These are phyloP conservation scores for Chrysemys picta DNA, from an alignment of 2,113 vertebrate genomes.

Conservation along the genomic window DNA sequence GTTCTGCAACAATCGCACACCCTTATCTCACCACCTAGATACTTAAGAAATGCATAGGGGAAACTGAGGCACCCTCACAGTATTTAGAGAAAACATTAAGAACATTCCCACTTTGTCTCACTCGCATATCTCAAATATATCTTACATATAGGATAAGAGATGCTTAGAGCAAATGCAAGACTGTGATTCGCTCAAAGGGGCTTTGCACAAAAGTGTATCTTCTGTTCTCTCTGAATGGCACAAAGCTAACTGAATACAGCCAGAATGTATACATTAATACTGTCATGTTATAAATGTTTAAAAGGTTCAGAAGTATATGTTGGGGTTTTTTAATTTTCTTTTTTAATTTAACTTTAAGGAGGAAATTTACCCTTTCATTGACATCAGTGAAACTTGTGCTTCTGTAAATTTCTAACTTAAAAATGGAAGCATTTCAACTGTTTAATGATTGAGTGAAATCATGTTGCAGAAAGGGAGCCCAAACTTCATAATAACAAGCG, in stretches of 20 bases:
- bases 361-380: neutral
- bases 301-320: neutral
- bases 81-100: too few relatives aligned
- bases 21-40: too few relatives aligned
- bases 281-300: neutral
- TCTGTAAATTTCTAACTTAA: conserved; percentile 43
- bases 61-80: too few relatives aligned
- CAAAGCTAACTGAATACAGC: neutral
- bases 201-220: neutral
- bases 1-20: too few relatives aligned
- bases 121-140: neutral
- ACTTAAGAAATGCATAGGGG: too few relatives aligned
- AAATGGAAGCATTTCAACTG: conserved; percentile 14
- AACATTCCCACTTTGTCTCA: too few relatives aligned
- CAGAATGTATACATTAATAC: neutral
- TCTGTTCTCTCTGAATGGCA: neutral
- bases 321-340: neutral
- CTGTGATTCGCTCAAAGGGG: neutral
- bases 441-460: conserved; percentile 36
- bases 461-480: conserved; percentile 56
- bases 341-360: neutral
- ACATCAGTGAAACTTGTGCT: conserved; percentile 8
- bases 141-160: neutral
- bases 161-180: neutral
- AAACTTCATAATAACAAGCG: conserved; percentile 66